phyloP scores from a whole-genome alignment of 2,113 vertebrate genomes.

The Pseudopodoces humilis region DNA sequence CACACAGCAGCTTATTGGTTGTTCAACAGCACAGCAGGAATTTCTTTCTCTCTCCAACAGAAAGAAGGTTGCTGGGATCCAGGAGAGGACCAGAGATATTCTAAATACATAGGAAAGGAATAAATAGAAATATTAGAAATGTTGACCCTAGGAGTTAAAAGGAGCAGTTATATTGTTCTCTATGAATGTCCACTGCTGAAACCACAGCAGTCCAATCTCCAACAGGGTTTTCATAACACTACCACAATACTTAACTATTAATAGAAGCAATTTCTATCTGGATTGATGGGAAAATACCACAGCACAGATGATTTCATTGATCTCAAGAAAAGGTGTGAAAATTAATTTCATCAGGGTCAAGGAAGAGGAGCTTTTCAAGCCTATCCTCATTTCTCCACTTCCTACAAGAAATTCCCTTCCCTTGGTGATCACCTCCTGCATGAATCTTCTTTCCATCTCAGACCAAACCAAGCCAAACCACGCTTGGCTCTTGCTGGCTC shows the following conservation, averaged over 20 bases:
- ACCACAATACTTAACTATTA: neutral
- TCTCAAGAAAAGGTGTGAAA: neutral
- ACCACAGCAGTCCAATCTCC: neutral
- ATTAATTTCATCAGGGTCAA: neutral
- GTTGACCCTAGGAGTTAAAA: neutral
- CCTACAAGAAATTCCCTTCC: neutral
- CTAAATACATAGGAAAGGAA: neutral
- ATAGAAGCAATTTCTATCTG: neutral
- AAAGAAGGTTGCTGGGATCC: neutral
- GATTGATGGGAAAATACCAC: neutral
- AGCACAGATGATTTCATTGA: neutral
- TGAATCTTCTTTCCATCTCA: neutral
- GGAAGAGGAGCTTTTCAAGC: neutral
- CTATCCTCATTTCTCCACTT: neutral
- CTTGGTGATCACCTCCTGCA: neutral
- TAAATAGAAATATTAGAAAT: neutral
- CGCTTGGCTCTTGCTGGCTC: neutral
- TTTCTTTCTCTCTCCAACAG: neutral
- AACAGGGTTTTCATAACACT: neutral
- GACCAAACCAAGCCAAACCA: neutral
- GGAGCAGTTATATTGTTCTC: neutral
- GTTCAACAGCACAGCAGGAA: neutral
- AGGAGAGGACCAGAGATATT: neutral
- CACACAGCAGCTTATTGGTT: neutral
- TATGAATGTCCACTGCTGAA: neutral